phyloP scores from a whole-genome alignment of 2,113 vertebrate species.

The Semicossyphus pulcher region DNA sequence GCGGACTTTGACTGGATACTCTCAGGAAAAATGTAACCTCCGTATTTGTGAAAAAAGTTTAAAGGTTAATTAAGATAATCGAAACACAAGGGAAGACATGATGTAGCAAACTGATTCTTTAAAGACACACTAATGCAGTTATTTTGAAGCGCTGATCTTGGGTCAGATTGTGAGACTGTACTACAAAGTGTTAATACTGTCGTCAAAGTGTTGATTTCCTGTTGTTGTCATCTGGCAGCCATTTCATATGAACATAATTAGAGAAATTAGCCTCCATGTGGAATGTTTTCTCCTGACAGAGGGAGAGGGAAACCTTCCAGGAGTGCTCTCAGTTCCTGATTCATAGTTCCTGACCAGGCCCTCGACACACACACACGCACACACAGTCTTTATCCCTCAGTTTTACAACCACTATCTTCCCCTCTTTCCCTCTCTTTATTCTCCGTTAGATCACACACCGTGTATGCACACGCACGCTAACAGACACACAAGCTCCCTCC shows the following conservation, averaged over 20 bases:
- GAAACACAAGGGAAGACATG: no score
- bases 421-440: constrained; percentile 24
- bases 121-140: not conserved
- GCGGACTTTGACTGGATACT: not conserved
- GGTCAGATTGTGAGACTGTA: constrained; percentile 39
- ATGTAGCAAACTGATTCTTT: not conserved
- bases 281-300: constrained; percentile 83
- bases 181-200: constrained; percentile 42
- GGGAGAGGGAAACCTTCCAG: constrained; percentile 79
- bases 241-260: constrained; percentile 86
- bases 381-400: constrained; percentile 21
- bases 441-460: constrained; percentile 41
- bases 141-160: not conserved
- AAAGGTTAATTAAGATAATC: no score
- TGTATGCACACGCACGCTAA: constrained; percentile 15
- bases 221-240: constrained; percentile 82
- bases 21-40: not conserved
- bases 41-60: no score
- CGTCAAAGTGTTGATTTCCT: constrained; percentile 76
- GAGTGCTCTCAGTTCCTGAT: constrained; percentile 68
- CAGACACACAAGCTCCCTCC: constrained; percentile 25
- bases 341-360: constrained; percentile 39
- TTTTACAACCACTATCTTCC: constrained; percentile 56
- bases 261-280: constrained; percentile 86
- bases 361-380: constrained; percentile 15